These are phyloP conservation scores for Mythimna impura DNA, from an alignment of 2,888 invertebrate genomes.

Conservation along the genomic window DNA sequence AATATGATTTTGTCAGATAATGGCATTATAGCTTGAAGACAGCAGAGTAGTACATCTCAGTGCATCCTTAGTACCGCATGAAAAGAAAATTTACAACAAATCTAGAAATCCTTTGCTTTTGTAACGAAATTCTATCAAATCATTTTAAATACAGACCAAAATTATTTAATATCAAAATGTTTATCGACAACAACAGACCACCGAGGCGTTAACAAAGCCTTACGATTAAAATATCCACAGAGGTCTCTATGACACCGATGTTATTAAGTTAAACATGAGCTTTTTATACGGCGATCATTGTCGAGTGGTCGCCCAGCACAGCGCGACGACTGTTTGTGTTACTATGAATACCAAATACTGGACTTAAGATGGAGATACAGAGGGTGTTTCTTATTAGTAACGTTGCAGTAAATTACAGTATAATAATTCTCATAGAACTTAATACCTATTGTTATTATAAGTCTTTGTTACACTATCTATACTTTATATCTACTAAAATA, in stretches of 20 bases:
- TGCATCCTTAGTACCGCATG: no score
- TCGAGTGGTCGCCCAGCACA: conserved; percentile 61
- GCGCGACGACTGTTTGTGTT: conserved; percentile 61
- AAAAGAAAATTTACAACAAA: not conserved
- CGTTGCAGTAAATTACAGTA: not conserved
- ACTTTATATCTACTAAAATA: no score
- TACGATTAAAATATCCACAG: conserved; percentile 61
- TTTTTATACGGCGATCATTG: conserved; percentile 75
- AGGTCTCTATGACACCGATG: conserved; percentile 75
- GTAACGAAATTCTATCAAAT: conserved; percentile 17
- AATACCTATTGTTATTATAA: no score
- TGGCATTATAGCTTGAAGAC: no score
- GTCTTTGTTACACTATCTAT: no score
- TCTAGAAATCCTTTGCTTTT: not conserved
- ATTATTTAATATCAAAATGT: conserved; percentile 67
- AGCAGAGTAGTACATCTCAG: no score
- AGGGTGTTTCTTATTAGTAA: conserved; percentile 33
- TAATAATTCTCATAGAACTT: no score
- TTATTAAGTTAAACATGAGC: conserved; percentile 79
- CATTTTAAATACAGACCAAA: conserved; percentile 19
- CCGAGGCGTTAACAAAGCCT: conserved; percentile 65
- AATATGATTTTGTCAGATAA: no score
- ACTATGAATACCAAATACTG: conserved; percentile 59
- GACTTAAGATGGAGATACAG: conserved; percentile 31
- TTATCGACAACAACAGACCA: conserved; percentile 80